Evolutionary conservation across 2,113 vertebrate species (phyloP).

Genomic region (Aspiorhynchus laticeps): DNA sequence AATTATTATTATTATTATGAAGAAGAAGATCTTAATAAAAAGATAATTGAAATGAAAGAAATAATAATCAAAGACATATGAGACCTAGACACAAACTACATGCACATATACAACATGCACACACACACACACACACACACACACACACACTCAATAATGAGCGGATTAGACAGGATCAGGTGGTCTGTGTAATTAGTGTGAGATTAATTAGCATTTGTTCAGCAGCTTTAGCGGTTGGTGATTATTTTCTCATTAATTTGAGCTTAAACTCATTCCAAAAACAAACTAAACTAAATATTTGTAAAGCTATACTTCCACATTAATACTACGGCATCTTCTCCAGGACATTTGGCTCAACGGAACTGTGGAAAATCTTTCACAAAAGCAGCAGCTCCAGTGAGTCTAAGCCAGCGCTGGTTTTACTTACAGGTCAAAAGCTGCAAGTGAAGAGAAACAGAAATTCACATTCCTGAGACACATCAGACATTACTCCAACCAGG

Average conservation of each 20-base stretch:
- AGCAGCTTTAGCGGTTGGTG: not conserved
- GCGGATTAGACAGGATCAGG: conserved; percentile 8
- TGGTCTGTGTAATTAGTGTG: conserved; percentile 24
- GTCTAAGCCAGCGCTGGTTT: not conserved
- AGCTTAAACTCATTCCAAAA: conserved; percentile 11
- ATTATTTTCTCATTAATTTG: conserved; percentile 1
- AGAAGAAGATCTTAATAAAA: not conserved
- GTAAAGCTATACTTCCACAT: not conserved
- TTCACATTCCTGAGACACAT: not conserved
- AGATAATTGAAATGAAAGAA: not conserved
- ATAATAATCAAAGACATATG: not conserved
- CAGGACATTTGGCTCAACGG: not conserved
- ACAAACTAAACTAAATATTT: conserved; percentile 1
- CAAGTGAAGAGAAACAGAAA: not conserved
- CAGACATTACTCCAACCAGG: not conserved
- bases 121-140: not conserved
- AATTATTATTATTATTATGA: too few species aligned
- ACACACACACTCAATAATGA: not conserved
- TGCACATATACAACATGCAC: not conserved
- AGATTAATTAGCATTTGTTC: conserved; percentile 30
- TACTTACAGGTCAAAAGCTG: not conserved
- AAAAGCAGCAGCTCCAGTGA: not conserved
- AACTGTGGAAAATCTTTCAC: not conserved
- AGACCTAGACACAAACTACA: not conserved
- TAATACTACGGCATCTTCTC: not conserved